Base-by-base conservation (phyloP, 2,797 vertebrate species). In the Meda fulgida region DNA sequence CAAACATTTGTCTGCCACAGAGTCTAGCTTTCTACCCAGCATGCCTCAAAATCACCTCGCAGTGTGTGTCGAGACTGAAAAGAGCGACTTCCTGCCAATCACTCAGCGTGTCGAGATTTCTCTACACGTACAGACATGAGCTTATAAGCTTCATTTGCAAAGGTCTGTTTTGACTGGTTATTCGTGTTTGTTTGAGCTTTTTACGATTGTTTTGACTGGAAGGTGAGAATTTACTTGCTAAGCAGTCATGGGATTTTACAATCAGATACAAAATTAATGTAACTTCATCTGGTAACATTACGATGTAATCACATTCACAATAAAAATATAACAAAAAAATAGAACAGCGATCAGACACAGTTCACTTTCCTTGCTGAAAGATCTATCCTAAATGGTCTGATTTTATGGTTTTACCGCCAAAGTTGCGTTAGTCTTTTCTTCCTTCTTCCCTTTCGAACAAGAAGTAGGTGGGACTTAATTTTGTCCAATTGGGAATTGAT, bases 11-110 rank as follows among this genome's bases (percentile, higher is more conserved):
- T 36, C 10, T 75, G 48, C 40, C 46, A 65, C 67, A 48, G 82
- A 55, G 77, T 53, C 13, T 26, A 63, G 79, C 66, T 71, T 40
- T 51, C 80, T 86, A 75, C 66, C 67, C 69, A 81, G 46, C 43
- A 65, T 23, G 70, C 31, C 40, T 83, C 6, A 29, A 29, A 66
- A 83, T 85, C 66, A 77, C 23, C 77, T 76, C 58, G 2, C 51
- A 38, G 78, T 67, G 38, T 53, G 73, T 7, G 63, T 65, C 51
- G 13, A 26, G 2, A 48, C 67, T 46, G 71, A 84, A 76, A 78
- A 40, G 16, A 43, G 1, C 2, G 19, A 77, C 58, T 40, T 81
- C 55, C 80, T 83, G 69, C 81, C 60, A 80, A 53, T 73, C 23
- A 23, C 63, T 29, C 81, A 34, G 51, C 83, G 4, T 43, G 81